These are phyloP conservation scores for Molossus alvarezi DNA, from an alignment of 2,797 vertebrate species.

Conservation along the genomic window DNA sequence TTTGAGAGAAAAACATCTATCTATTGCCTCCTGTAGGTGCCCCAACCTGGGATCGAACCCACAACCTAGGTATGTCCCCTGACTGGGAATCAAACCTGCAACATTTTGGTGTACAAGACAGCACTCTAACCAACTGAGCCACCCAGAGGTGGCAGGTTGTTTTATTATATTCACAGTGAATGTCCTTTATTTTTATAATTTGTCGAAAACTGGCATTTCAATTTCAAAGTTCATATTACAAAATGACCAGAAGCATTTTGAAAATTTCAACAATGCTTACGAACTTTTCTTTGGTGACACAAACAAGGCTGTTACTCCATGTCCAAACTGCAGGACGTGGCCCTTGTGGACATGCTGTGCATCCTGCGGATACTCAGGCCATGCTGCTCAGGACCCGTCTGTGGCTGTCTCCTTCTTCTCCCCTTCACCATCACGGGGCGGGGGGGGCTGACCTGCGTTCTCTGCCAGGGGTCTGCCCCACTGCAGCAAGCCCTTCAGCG, in stretches of 20 bases:
- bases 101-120: too few species aligned
- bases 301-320: background rate
- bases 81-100: too few species aligned
- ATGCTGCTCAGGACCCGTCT: conserved; percentile 92
- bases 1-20: too few species aligned
- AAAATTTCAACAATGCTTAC: conserved; percentile 12
- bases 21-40: too few species aligned
- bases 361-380: background rate
- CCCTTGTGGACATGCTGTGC: background rate
- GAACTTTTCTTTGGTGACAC: conserved; percentile 20
- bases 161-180: background rate
- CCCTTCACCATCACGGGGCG: conserved; percentile 89
- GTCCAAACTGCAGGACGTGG: conserved; percentile 19
- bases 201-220: conserved; percentile 86
- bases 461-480: background rate
- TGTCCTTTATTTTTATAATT: conserved; percentile 64
- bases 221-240: conserved; percentile 80
- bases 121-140: too few species aligned
- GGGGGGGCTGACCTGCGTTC: conserved; percentile 86
- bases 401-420: conserved; percentile 94
- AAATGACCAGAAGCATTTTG: conserved; percentile 78
- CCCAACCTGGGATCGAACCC: too few species aligned
- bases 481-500: background rate
- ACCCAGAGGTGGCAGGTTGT: too few species aligned
- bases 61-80: too few species aligned